Conservation (phyloP, 2,888 invertebrate genomes). For the Pyrrhia umbra region DNA sequence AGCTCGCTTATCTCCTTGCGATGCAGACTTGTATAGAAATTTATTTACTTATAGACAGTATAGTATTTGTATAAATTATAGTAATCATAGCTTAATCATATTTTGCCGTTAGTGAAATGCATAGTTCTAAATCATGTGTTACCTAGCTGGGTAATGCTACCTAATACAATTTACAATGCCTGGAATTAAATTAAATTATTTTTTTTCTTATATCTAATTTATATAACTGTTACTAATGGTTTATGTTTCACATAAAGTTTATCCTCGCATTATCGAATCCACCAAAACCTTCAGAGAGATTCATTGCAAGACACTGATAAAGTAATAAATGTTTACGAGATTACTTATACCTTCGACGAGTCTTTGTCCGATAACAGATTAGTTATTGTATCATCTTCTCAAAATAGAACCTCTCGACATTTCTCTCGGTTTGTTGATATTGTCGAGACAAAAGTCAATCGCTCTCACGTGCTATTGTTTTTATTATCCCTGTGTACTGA, state of each 20-base stretch:
- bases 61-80: too few relatives aligned
- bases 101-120: background rate
- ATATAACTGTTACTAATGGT: background rate
- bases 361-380: conserved; percentile 87
- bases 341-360: conserved; percentile 67
- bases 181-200: background rate
- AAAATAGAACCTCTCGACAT: conserved; percentile 83
- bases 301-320: conserved; percentile 41
- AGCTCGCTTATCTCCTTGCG: conserved; percentile 18
- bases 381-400: conserved; percentile 78
- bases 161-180: background rate
- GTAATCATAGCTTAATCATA: background rate
- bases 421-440: conserved; percentile 76
- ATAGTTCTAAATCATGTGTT: too few relatives aligned
- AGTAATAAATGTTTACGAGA: conserved; percentile 57
- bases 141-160: too few relatives aligned
- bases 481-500: conserved; percentile 79
- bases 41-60: background rate
- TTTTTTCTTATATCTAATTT: background rate
- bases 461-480: conserved; percentile 88
- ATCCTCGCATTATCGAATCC: background rate
- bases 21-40: conserved; percentile 3
- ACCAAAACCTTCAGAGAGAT: conserved; percentile 10
- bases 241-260: background rate
- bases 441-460: conserved; percentile 70